Base-by-base conservation (phyloP, 2,888 invertebrate genomes). In the Cerceris ruficornis region DNA sequence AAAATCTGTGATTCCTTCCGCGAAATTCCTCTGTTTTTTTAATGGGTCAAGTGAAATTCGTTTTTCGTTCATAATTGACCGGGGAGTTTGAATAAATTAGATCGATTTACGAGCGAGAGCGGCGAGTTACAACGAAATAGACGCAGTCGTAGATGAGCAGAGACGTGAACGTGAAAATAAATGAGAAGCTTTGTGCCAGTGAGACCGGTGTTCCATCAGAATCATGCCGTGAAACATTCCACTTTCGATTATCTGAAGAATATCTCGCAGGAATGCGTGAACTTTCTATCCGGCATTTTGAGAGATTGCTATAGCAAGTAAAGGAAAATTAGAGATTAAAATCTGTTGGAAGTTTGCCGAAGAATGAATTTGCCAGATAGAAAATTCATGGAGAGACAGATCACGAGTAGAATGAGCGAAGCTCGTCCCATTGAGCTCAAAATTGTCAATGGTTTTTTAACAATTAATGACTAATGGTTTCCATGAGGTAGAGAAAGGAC, bases 41-140 rank as follows among this genome's bases (percentile, higher is more conserved):
- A 28, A 28, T 28, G 4, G 28, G 28, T 28, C 28, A 28, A 28
- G 9, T 11, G 46, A 46, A 46, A 8, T 4, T 11, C 2, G 5
- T 1, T 46, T 11, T 46, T 11, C 5, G n/a, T 50, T 11, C 9
- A 50, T 50, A 7, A 50, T 50, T 7, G 50, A 54, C n/a, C 54
- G n/a, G 6, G n/a, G 54, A 54, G 0, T 11, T 43, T 61, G 17
- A n/a, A 6, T 46, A 17, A 46, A 46, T 46, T 15, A 46, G 57
- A 77, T 81, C 81, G 81, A 78, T 72, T 71, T 65, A 73, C 77
- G 81, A 86, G 86, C 84, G 84, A 85, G 87, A 89, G 89, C 86
- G 87, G 84, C 82, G 83, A 78, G 61, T 77, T 69, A 76, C 62
- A 41, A 66, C 50, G 50, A 50, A 7, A 11, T 6, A 50, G 7